Base-by-base conservation (phyloP, 2,113 vertebrate species). In the Oncorhynchus masou region DNA sequence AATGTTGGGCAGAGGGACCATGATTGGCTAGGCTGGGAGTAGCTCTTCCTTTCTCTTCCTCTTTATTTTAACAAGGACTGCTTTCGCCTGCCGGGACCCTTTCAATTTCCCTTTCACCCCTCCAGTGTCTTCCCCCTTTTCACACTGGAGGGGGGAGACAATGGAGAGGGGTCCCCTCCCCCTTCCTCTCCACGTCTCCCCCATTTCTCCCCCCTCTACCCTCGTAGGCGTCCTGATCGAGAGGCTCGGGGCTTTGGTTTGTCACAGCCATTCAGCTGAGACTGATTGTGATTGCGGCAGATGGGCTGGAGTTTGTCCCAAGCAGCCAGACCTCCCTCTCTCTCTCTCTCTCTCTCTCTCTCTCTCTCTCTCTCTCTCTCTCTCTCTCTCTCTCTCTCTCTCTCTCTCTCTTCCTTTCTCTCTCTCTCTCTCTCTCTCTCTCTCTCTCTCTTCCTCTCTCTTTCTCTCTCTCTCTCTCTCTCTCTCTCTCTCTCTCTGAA, bases 251-350 rank as follows among this genome's bases (percentile, higher is more conserved):
- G 91, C 92, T 85, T 91, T 90, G 93, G 92, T 94, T 94, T 95
- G 94, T 94, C 94, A 92, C 92, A 94, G 90, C 91, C 93, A 81
- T 91, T 96, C 89, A 94, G 87, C 92, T 92, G 94, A 94, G 92
- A 93, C 94, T 92, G 94, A 95, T 93, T 91, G 87, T 94, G 94
- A 95, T 94, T 88, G 92, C 90, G 82, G 94, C 95, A 95, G 95
- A 96, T 95, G 95, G 95, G 93, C 92, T 84, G 87, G 87, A 92
- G 91, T 25, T 11, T 20, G 67, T 39, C 76, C 60, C 15, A 70
- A 51, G 60, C 64, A 51, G 31, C 70, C 68, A 31, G 81, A 76
- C 79, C 57, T 54, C 39, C 25, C 45, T 68, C 65, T 39, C 24
- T 34, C 6, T 59, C 49, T 68, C 45, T 54, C 64, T 4, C 25